These are phyloP conservation scores for Pyrgus malvae DNA, from an alignment of 2,888 invertebrate genomes.

Conservation along the genomic window DNA sequence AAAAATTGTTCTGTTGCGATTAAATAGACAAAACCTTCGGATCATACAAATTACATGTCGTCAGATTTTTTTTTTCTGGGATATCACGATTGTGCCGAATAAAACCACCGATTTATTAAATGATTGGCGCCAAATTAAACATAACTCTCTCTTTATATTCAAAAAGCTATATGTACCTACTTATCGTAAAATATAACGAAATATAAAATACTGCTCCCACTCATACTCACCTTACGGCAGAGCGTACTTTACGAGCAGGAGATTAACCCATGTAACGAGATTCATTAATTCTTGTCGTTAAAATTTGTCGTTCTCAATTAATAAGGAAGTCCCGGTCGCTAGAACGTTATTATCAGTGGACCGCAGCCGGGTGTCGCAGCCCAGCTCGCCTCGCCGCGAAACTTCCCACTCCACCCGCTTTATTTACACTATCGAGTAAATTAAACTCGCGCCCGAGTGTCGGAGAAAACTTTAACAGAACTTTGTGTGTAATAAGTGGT, in stretches of 20 bases:
- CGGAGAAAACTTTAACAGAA: slow-evolving; percentile 80
- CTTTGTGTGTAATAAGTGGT: slow-evolving; percentile 83
- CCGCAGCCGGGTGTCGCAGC: slow-evolving; percentile 58
- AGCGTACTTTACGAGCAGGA: slow-evolving; percentile 79
- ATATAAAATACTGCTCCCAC: slow-evolving; percentile 39
- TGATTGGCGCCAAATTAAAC: too few species aligned
- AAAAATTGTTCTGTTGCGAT: too few species aligned
- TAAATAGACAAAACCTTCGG: too few species aligned
- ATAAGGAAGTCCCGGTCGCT: slow-evolving; percentile 77
- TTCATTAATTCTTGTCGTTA: slow-evolving; percentile 84
- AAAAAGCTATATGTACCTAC: too few species aligned
- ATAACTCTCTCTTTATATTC: too few species aligned
- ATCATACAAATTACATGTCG: too few species aligned
- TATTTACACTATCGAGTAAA: slow-evolving; percentile 83
- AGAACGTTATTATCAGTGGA: slow-evolving; percentile 78
- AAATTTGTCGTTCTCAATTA: slow-evolving; percentile 83
- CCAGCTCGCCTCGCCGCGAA: slow-evolving; percentile 65
- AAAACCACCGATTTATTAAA: too few species aligned
- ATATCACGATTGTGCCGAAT: too few species aligned
- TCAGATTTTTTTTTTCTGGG: too few species aligned
- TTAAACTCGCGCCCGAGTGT: slow-evolving; percentile 81
- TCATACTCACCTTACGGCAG: slow-evolving; percentile 70
- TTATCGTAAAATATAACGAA: too few species aligned
- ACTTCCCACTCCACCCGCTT: slow-evolving; percentile 79
- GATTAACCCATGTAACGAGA: slow-evolving; percentile 83